Evolutionary conservation across 2,113 vertebrate genomes (phyloP).

Genomic region (Sorex araneus): DNA sequence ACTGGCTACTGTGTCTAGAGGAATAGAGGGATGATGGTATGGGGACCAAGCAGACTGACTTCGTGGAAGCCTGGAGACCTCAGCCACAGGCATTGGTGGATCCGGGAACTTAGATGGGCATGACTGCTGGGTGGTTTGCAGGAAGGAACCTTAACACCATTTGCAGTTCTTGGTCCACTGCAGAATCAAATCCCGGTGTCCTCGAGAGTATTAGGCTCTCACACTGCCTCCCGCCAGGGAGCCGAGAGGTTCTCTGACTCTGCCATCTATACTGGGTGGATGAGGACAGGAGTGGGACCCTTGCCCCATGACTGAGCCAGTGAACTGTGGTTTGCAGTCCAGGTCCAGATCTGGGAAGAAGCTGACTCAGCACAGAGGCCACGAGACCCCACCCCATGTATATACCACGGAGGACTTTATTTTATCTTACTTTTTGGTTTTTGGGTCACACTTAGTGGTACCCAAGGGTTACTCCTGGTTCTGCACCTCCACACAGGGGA

Average conservation of each 20-base stretch:
- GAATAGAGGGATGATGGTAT: conserved; percentile 54
- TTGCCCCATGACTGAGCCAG: neutral
- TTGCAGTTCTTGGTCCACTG: rapidly evolving
- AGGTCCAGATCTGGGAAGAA: neutral
- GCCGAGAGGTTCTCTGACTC: conserved; percentile 9
- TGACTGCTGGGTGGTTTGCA: neutral
- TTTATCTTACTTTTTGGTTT: too few relatives aligned
- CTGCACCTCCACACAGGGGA: too few relatives aligned
- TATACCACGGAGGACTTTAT: too few relatives aligned
- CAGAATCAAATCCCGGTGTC: rapidly evolving
- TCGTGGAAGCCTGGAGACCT: neutral
- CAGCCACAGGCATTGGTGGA: neutral
- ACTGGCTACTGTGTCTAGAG: conserved; percentile 64
- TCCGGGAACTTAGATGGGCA: neutral
- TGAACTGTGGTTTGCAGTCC: neutral
- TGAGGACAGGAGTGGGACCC: neutral
- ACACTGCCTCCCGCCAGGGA: neutral
- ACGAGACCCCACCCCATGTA: too few relatives aligned
- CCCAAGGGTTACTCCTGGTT: too few relatives aligned
- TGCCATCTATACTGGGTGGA: neutral
- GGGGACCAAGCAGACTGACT: conserved; percentile 64
- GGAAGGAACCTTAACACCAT: rapidly evolving
- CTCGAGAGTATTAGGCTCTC: rapidly evolving
- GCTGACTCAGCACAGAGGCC: too few relatives aligned
- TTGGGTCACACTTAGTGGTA: too few relatives aligned